phyloP scores from a whole-genome alignment of 2,888 invertebrate genomes.

The Sipha maydis region DNA sequence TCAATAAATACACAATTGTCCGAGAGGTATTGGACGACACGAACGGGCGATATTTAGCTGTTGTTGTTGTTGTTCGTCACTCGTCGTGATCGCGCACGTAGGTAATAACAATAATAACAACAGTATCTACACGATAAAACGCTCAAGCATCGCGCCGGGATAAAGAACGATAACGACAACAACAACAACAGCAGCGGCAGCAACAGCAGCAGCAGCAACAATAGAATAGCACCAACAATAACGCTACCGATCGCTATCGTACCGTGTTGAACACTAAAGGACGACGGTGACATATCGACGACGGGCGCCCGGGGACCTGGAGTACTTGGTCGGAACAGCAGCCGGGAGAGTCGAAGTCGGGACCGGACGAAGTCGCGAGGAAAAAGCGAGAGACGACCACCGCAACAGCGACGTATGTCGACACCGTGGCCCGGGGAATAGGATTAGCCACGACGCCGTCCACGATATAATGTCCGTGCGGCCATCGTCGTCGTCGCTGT shows the following conservation, averaged over 20 bases:
- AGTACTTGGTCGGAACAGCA: not conserved
- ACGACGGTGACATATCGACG: no score
- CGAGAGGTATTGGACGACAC: not conserved
- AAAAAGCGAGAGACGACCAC: not conserved
- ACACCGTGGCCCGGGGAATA: not conserved
- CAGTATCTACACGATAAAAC: not conserved
- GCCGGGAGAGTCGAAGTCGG: not conserved
- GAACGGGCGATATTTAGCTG: not conserved
- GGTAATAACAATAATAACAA: no score
- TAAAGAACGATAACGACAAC: not conserved
- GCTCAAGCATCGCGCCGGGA: not conserved
- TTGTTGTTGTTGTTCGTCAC: not conserved
- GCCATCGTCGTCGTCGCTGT: not conserved
- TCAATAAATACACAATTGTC: not conserved
- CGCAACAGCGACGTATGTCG: not conserved
- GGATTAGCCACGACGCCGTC: not conserved
- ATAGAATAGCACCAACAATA: not conserved
- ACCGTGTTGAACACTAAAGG: not conserved
- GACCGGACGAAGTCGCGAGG: not conserved
- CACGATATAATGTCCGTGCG: constrained; percentile 50
- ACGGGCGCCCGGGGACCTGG: not conserved
- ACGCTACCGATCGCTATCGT: not conserved
- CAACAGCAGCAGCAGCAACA: not conserved
- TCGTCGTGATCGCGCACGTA: not conserved
- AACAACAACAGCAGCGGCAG: not conserved